A percentile compares a stretch with the other conserved stretches of the same genome.
Conservation (phyloP, 2,113 vertebrate genomes). For the Takifugu bimaculatus region DNA sequence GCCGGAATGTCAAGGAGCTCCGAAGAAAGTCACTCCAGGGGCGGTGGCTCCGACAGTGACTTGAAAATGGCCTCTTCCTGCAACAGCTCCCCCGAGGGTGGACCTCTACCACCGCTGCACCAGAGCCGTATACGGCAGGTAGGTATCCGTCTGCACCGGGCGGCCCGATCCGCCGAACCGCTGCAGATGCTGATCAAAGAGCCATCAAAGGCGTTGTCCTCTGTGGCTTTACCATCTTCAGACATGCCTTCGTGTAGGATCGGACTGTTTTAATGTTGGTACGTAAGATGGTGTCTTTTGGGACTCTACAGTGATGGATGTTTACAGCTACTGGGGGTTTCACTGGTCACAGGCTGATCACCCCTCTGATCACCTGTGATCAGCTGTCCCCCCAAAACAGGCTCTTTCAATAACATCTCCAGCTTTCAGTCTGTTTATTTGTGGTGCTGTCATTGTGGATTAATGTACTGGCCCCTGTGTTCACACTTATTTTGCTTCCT, state of each 20-base stretch:
- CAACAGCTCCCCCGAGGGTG: constrained; percentile 70
- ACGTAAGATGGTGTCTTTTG: too few relatives aligned
- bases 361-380: background rate
- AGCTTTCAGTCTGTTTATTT: too few relatives aligned
- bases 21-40: constrained; percentile 65
- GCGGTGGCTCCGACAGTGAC: constrained; percentile 69
- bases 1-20: constrained; percentile 67
- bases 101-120: constrained; percentile 62
- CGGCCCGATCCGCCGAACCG: constrained; percentile 31
- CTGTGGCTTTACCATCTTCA: constrained; percentile 28
- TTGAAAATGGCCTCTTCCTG: constrained; percentile 72
- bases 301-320: too few relatives aligned
- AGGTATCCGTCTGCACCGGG: constrained; percentile 52
- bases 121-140: constrained; percentile 77
- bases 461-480: too few relatives aligned
- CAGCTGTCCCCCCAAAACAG: too few relatives aligned
- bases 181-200: constrained; percentile 23
- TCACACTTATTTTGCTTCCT: too few relatives aligned
- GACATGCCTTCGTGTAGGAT: background rate
- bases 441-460: too few relatives aligned
- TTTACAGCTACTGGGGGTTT: too few relatives aligned
- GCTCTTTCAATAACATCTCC: too few relatives aligned
- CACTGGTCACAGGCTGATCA: background rate
- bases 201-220: constrained; percentile 66
- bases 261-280: too few relatives aligned